Conservation (phyloP, 2,113 vertebrate genomes). For the Xenotilapia flavipinnis region DNA sequence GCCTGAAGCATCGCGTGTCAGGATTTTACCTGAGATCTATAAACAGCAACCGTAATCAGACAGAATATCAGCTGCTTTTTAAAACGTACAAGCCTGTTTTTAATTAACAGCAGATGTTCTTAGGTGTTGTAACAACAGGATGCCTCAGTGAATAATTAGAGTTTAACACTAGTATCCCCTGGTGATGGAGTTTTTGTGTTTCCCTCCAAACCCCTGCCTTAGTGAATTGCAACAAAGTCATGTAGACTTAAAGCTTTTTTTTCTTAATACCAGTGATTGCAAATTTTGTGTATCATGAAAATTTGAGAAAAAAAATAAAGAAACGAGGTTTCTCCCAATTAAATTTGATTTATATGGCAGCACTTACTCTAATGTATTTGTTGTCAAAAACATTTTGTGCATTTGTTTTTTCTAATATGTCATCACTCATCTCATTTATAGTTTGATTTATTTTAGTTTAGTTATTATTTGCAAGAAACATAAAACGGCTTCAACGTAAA, state of each 20-base stretch:
- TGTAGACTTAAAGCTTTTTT: neutral
- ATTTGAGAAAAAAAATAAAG: neutral
- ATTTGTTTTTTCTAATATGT: neutral
- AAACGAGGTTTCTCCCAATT: slow-evolving; percentile 20
- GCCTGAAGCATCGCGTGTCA: neutral
- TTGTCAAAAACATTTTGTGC: neutral
- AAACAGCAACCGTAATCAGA: slow-evolving; percentile 2
- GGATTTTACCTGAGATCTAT: neutral
- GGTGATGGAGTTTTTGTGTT: slow-evolving; percentile 12
- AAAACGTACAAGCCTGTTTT: slow-evolving; percentile 32
- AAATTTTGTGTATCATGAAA: neutral
- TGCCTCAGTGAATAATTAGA: slow-evolving; percentile 27
- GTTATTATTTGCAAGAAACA: neutral
- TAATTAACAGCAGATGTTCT: slow-evolving; percentile 54
- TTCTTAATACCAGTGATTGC: neutral
- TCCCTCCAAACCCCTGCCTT: neutral
- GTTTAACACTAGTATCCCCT: slow-evolving; percentile 1
- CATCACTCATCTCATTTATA: neutral
- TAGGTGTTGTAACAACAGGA: slow-evolving; percentile 21
- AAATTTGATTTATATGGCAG: slow-evolving; percentile 21
- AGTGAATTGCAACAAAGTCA: neutral
- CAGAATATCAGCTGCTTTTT: slow-evolving; percentile 17
- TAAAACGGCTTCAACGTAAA: neutral
- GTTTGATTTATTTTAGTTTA: neutral
- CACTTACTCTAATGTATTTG: neutral